These are phyloP conservation scores for Ligdia adustata DNA, from an alignment of 2,888 invertebrate genomes.

Conservation along the genomic window DNA sequence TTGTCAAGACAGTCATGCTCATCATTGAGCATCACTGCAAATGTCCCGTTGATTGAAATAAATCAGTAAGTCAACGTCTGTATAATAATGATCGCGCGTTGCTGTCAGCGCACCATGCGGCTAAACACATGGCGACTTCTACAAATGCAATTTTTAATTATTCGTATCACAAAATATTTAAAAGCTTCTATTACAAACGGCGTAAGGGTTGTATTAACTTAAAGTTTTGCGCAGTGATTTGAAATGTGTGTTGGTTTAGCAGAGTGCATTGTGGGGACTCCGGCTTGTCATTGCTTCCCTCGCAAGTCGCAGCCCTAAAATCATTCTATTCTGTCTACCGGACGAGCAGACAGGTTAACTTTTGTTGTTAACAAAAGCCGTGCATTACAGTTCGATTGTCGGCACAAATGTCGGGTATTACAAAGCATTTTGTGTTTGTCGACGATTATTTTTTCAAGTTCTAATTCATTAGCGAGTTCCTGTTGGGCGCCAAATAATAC, in stretches of 20 bases:
- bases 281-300: slow-evolving; percentile 81
- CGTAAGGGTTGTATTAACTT: slow-evolving; percentile 9
- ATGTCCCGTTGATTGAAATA: slow-evolving; percentile 46
- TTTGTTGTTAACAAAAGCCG: slow-evolving; percentile 79
- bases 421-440: slow-evolving; percentile 72
- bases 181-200: not conserved
- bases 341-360: slow-evolving; percentile 81
- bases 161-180: not conserved
- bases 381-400: slow-evolving; percentile 80
- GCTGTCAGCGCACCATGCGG: slow-evolving; percentile 77
- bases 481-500: slow-evolving; percentile 39
- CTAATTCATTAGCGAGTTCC: slow-evolving; percentile 54
- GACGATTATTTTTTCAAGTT: slow-evolving; percentile 53
- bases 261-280: slow-evolving; percentile 70
- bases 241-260: slow-evolving; percentile 43
- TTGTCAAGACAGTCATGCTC: not conserved
- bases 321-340: slow-evolving; percentile 73
- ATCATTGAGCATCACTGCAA: slow-evolving; percentile 3
- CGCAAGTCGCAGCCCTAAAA: slow-evolving; percentile 74
- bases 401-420: slow-evolving; percentile 81
- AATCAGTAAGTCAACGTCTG: slow-evolving; percentile 69
- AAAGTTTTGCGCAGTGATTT: slow-evolving; percentile 13
- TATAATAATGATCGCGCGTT: slow-evolving; percentile 64
- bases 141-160: slow-evolving; percentile 45
- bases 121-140: slow-evolving; percentile 73